These are phyloP conservation scores for Coracopsis vasa DNA, from an alignment of 2,113 vertebrate genomes.

Conservation along the genomic window DNA sequence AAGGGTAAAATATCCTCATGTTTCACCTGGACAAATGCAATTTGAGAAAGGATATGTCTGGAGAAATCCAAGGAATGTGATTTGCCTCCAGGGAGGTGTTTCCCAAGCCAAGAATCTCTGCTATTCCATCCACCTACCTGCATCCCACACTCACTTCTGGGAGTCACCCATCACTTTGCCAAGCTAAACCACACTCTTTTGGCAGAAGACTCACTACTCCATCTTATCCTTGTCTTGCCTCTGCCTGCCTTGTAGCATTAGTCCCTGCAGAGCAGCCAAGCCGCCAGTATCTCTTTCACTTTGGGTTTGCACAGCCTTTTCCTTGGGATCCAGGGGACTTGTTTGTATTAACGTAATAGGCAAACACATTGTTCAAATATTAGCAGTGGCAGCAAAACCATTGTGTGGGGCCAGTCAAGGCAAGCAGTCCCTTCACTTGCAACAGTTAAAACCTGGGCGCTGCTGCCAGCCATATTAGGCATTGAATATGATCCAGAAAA, in stretches of 20 bases:
- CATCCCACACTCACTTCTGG: not conserved
- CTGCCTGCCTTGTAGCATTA: not conserved
- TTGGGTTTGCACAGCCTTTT: not conserved
- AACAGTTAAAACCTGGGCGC: not conserved
- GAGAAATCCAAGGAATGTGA: not conserved
- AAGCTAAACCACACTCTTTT: not conserved
- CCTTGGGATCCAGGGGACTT: slow-evolving; percentile 5
- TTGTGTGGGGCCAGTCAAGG: not conserved
- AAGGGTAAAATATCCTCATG: not conserved
- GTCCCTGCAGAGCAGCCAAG: not conserved
- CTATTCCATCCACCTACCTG: not conserved
- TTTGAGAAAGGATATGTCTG: not conserved
- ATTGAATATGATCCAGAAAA: slow-evolving; percentile 11
- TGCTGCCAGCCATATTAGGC: not conserved
- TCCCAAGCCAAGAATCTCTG: not conserved
- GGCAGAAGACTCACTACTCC: not conserved
- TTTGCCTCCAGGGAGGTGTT: not conserved
- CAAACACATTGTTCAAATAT: slow-evolving; percentile 54
- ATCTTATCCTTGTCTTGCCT: not conserved
- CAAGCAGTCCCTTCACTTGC: not conserved
- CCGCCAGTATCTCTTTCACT: not conserved
- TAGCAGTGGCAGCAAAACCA: slow-evolving; percentile 43
- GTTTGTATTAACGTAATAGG: slow-evolving; percentile 15
- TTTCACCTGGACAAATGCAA: not conserved
- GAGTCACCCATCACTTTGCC: not conserved